Evolutionary conservation across 37 sponge, comb jelly and placozoan genomes (phyloP).

Genomic region (Oopsacas minuta): DNA sequence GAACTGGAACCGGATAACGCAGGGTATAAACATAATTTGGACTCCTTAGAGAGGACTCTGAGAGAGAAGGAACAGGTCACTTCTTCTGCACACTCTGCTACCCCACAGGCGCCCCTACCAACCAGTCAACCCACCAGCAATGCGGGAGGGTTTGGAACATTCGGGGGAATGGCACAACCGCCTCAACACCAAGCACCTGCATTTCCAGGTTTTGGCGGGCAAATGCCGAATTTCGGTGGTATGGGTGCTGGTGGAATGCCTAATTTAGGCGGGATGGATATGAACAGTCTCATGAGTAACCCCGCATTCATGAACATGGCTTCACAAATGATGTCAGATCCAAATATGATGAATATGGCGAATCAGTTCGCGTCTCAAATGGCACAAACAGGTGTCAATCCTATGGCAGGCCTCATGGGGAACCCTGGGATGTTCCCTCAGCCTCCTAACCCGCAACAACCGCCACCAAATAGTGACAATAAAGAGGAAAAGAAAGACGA

Average conservation of each 20-base stretch:
- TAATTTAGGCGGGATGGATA: not conserved
- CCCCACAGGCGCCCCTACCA: not conserved
- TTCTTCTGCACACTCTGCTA: not conserved
- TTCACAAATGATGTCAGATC: not conserved
- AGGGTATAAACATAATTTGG: slow-evolving; percentile 3
- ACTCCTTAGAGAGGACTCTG: not conserved
- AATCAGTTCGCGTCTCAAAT: not conserved
- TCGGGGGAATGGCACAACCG: not conserved
- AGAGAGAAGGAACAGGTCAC: not conserved
- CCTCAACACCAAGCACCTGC: too few relatives aligned
- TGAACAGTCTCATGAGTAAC: not conserved
- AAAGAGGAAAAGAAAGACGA: slow-evolving; percentile 12
- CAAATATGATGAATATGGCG: slow-evolving; percentile 9
- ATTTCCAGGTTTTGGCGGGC: not conserved
- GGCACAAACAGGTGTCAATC: not conserved
- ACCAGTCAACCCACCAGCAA: not conserved
- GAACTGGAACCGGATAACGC: slow-evolving; percentile 15
- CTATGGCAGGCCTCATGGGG: not conserved
- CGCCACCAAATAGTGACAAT: not conserved
- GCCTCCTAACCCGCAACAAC: not conserved
- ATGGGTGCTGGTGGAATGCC: not conserved
- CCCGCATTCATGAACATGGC: slow-evolving; percentile 15
- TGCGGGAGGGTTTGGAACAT: not conserved
- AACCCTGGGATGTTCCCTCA: not conserved
- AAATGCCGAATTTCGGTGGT: not conserved